A percentile compares a stretch with the other conserved stretches of the same genome.
Conservation (phyloP, 2,797 vertebrate genomes). For the Enteromius thamalakanensis region DNA sequence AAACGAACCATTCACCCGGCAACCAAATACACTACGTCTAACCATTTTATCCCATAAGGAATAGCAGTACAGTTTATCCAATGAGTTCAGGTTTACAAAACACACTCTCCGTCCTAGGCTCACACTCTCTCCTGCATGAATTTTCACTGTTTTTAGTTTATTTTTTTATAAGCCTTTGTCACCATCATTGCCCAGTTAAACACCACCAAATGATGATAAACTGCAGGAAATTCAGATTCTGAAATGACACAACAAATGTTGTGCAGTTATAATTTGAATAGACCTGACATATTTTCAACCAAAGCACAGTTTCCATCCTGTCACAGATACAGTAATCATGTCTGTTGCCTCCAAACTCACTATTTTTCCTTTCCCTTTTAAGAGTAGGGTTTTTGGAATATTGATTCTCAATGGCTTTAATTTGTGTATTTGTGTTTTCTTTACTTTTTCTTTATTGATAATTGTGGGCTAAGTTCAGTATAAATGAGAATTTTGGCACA, state of each 20-base stretch:
- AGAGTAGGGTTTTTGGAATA: constrained; percentile 19
- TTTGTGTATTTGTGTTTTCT: constrained; percentile 38
- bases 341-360: neutral
- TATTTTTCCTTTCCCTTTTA: neutral
- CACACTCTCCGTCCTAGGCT: neutral
- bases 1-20: constrained; percentile 23
- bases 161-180: neutral
- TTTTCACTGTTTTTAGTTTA: neutral
- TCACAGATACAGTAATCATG: neutral
- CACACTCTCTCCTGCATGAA: neutral
- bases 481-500: constrained; percentile 17
- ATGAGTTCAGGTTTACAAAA: neutral
- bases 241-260: too few relatives aligned
- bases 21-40: constrained; percentile 18
- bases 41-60: neutral
- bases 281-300: constrained; percentile 32
- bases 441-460: constrained; percentile 21
- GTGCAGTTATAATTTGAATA: neutral
- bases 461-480: neutral
- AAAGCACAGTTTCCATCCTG: constrained; percentile 41
- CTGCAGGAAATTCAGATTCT: neutral
- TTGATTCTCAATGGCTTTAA: constrained; percentile 3
- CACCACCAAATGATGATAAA: neutral
- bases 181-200: neutral
- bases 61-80: neutral